phyloP scores from a whole-genome alignment of 2,797 vertebrate genomes.

The Brachymystax lenok region DNA sequence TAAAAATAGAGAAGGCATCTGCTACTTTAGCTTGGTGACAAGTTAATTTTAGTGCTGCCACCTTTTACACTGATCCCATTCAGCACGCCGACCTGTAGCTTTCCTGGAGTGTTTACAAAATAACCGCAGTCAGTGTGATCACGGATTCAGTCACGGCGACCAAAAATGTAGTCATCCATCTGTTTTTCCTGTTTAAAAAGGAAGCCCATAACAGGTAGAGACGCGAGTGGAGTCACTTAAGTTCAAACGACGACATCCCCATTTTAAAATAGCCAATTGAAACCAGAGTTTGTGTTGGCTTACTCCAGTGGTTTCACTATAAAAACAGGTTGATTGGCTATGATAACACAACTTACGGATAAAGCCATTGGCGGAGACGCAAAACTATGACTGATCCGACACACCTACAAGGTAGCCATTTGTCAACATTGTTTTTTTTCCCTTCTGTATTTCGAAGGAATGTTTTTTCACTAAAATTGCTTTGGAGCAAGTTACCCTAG shows the following conservation, averaged over 20 bases:
- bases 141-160: conserved; percentile 46
- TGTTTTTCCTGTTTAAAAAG: conserved; percentile 20
- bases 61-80: conserved; percentile 48
- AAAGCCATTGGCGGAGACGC: neutral
- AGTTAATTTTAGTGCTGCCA: conserved; percentile 15
- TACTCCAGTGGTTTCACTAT: neutral
- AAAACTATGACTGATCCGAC: conserved; percentile 23
- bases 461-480: conserved; percentile 49
- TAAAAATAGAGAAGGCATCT: conserved; percentile 49
- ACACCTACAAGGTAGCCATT: conserved; percentile 10
- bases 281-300: neutral
- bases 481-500: conserved; percentile 23
- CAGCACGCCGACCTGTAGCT: conserved; percentile 35
- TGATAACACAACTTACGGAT: conserved; percentile 16
- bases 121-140: conserved; percentile 26
- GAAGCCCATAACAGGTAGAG: neutral
- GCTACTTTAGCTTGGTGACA: conserved; percentile 27
- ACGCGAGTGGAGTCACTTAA: neutral
- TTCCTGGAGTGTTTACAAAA: conserved; percentile 55
- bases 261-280: neutral
- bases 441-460: conserved; percentile 48
- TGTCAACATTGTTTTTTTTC: too few relatives aligned
- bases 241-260: neutral
- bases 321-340: neutral
- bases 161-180: conserved; percentile 25